These are phyloP conservation scores for Phymanthus crucifer DNA, from an alignment of 92 coral and sea anemone species.

Conservation along the genomic window DNA sequence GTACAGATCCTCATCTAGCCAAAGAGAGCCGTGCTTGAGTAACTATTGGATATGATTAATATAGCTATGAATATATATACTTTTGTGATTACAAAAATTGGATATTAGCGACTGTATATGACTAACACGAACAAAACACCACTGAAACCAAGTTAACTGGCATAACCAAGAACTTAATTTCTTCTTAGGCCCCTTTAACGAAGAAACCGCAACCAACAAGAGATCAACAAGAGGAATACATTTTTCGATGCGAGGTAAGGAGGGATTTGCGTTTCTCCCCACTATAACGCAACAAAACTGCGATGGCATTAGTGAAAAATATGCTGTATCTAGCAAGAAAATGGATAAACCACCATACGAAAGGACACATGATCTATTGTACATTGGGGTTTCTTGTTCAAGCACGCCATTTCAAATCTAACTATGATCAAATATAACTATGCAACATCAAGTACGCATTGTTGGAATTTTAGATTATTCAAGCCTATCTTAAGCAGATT, in stretches of 20 bases:
- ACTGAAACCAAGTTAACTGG: background rate
- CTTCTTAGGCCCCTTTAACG: background rate
- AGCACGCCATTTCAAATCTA: background rate
- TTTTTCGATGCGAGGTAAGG: background rate
- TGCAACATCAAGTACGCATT: background rate
- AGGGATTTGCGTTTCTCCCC: background rate
- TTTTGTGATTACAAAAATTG: background rate
- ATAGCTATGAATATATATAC: background rate
- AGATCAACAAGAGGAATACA: background rate
- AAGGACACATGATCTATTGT: background rate
- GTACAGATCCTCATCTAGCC: too few relatives aligned
- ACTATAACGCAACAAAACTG: background rate
- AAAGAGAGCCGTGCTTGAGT: background rate
- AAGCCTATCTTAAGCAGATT: too few relatives aligned
- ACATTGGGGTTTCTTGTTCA: background rate
- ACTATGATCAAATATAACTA: background rate
- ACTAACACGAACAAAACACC: background rate
- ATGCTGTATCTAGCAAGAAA: too few relatives aligned
- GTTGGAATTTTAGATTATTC: too few relatives aligned
- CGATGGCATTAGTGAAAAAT: background rate
- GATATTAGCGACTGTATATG: background rate
- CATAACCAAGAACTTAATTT: too few relatives aligned
- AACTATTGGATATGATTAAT: conserved; percentile 1
- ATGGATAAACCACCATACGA: too few relatives aligned
- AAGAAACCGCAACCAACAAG: background rate